Evolutionary conservation across 2,888 invertebrate species (phyloP), one percentile per base, ranked within the genome.

Genomic region (Malacosoma neustria): DNA sequence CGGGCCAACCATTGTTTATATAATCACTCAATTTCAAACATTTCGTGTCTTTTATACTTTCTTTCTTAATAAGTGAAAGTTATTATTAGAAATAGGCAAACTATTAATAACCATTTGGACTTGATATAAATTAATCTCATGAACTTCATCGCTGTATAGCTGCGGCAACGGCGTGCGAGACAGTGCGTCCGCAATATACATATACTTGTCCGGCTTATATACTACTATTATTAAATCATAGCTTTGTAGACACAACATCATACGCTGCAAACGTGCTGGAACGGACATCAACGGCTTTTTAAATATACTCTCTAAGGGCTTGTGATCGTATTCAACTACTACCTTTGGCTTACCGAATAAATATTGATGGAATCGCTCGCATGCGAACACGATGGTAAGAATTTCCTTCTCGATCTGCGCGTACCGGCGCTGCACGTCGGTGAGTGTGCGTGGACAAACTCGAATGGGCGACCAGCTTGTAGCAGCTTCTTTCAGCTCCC

Each of bases 181-280:
- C 32, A 43, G 30, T 3, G 39, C 39, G 9, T 43, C 40, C 1
- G 43, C 45, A 6, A 55, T 33, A 33, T 30, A 41, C 37, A 43
- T 37, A 12, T 13, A 39, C 11, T 39, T 37, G 5, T 40, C 53
- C 0, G 53, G 53, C 13, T 31, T 45, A 43, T 57, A 54, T 1
- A 14, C 13, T 3, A 57, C 46, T 6, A 35, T 39, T 6, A 35
- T 39, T n/a, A 53, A 38, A 37, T 49, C 46, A 35, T 53, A 56
- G 1, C 37, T 33, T 30, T 54, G 55, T 3, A 52, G 32, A 2
- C 50, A 33, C 1, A 58, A 13, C 41, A 54, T 45, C 53, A 55
- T 53, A 1, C 54, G 34, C 14, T 54, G 53, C n/a, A 59, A 34
- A 0, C 56, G 34, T 1, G 44, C 43, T 0, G 55, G 53, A 11